Evolutionary conservation across 64 coral and sea anemone genomes (phyloP).

Genomic region (Trachythela sp.): DNA sequence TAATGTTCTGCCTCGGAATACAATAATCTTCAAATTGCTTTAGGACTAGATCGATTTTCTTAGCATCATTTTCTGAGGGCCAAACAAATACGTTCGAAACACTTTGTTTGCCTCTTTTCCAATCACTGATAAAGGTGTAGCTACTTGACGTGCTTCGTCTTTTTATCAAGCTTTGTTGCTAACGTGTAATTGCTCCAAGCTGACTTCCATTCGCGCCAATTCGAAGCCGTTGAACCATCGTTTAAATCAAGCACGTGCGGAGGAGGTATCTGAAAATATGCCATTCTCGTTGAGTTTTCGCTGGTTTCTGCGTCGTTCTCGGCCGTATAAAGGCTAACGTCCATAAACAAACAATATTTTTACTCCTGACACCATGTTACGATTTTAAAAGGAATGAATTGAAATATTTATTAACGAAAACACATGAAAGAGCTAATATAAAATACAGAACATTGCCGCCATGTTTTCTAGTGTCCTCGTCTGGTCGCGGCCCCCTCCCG

Average conservation of each 20-base stretch:
- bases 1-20: conserved; percentile 46
- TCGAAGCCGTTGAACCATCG: conserved; percentile 43
- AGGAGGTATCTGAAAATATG: conserved; percentile 15
- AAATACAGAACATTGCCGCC: no score
- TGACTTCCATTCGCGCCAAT: conserved; percentile 41
- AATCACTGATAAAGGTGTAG: no score
- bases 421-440: no score
- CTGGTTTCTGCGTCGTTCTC: not conserved
- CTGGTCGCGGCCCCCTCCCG: no score
- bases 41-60: conserved; percentile 49
- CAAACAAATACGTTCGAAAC: conserved; percentile 43
- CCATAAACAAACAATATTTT: not conserved
- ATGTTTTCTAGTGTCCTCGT: no score
- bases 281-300: not conserved
- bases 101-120: conserved; percentile 49
- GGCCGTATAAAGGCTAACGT: not conserved
- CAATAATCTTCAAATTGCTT: conserved; percentile 54
- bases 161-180: no score
- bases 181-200: no score
- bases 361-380: not conserved
- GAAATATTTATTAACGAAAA: no score
- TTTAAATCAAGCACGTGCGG: conserved; percentile 27
- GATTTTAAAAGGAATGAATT: no score
- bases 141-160: no score
- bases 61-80: conserved; percentile 34